These are phyloP conservation scores for Marcusenius ussheri DNA, from an alignment of 2,113 vertebrate species.

Conservation along the genomic window DNA sequence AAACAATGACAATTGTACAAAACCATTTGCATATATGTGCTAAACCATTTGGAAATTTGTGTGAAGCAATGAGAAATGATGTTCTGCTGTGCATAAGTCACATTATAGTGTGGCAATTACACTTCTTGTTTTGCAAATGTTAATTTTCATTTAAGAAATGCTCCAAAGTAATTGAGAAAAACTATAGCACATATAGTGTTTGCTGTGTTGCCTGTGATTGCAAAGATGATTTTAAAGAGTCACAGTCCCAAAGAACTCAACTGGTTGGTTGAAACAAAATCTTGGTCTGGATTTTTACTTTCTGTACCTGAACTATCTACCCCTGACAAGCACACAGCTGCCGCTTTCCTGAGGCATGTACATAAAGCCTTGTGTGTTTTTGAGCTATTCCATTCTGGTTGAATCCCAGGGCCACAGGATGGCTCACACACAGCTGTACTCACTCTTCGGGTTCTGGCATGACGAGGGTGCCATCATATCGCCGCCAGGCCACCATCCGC, in stretches of 20 bases:
- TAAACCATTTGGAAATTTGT: not conserved
- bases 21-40: too few relatives aligned
- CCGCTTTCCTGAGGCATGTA: not conserved
- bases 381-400: not conserved
- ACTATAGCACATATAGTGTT: not conserved
- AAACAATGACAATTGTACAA: too few relatives aligned
- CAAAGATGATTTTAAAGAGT: too few relatives aligned
- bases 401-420: not conserved
- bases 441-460: constrained; percentile 48
- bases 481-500: constrained; percentile 66
- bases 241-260: not conserved
- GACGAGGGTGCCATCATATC: constrained; percentile 57
- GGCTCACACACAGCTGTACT: constrained; percentile 5
- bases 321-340: not conserved
- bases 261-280: not conserved
- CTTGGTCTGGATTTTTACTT: not conserved
- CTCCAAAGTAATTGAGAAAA: not conserved
- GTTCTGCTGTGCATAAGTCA: not conserved
- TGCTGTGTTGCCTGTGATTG: not conserved
- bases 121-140: not conserved
- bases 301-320: not conserved
- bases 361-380: not conserved
- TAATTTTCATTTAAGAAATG: not conserved
- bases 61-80: not conserved
- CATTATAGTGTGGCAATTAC: not conserved